These are phyloP conservation scores for Dexiosoma caninum DNA, from an alignment of 2,888 invertebrate species.

Conservation along the genomic window DNA sequence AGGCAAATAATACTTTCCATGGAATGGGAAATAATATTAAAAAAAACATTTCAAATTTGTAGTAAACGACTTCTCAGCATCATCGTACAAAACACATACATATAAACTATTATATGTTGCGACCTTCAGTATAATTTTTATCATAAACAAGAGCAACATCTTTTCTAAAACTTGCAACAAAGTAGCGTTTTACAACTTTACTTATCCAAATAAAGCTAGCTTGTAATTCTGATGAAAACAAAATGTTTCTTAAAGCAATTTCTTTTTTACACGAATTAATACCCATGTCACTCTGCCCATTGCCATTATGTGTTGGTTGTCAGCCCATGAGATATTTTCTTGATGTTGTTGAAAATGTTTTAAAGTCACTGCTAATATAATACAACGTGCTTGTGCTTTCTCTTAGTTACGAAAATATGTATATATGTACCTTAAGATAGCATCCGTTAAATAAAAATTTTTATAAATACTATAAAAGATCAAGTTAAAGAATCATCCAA, in stretches of 20 bases:
- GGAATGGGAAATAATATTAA: no score
- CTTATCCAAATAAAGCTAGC: slow-evolving; percentile 42
- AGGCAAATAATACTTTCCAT: no score
- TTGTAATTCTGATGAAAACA: slow-evolving; percentile 43
- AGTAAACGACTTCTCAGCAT: no score
- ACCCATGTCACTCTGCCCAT: slow-evolving; percentile 34
- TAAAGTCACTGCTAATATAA: no score
- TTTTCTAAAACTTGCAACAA: background rate
- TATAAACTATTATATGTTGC: slow-evolving; percentile 20
- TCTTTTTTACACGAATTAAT: background rate
- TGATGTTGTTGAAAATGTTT: background rate
- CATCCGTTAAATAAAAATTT: no score
- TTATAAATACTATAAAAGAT: no score
- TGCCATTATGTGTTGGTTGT: background rate
- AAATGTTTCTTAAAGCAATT: slow-evolving; percentile 20
- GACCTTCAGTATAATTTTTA: background rate
- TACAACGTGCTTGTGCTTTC: no score
- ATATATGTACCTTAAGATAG: no score
- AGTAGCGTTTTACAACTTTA: slow-evolving; percentile 16
- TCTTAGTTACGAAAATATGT: no score
- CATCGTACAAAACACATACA: background rate
- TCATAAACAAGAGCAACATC: background rate
- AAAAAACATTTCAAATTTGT: no score
- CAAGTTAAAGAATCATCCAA: no score
- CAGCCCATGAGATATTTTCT: background rate